Conservation (phyloP, 2,797 vertebrate genomes). For the Neostethus bicornis region DNA sequence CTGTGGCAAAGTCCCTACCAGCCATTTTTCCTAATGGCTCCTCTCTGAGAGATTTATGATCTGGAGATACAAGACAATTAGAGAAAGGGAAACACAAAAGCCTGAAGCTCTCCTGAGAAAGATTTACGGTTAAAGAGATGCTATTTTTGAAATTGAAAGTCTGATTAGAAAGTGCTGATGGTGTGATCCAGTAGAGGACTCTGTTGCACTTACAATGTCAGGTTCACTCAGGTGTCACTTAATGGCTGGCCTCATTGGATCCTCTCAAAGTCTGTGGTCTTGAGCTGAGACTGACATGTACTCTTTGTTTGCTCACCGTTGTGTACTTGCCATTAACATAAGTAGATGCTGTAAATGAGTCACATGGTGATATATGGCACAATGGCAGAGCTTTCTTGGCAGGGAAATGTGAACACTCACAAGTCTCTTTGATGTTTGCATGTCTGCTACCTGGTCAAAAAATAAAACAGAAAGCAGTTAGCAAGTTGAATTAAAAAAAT, state of each 20-base stretch:
- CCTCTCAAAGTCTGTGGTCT: slow-evolving; percentile 28
- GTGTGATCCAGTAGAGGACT: slow-evolving; percentile 47
- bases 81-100: slow-evolving; percentile 72
- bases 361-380: slow-evolving; percentile 36
- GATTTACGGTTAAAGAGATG: slow-evolving; percentile 72
- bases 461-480: slow-evolving; percentile 84
- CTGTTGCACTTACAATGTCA: slow-evolving; percentile 45
- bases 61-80: slow-evolving; percentile 75
- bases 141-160: slow-evolving; percentile 77
- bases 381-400: slow-evolving; percentile 59
- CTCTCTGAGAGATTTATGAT: slow-evolving; percentile 73
- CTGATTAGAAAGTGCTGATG: slow-evolving; percentile 73
- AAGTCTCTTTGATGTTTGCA: slow-evolving; percentile 52
- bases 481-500: too few species aligned
- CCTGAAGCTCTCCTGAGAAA: slow-evolving; percentile 46
- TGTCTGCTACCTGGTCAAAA: slow-evolving; percentile 78
- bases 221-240: slow-evolving; percentile 56
- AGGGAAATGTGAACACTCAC: background rate
- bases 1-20: slow-evolving; percentile 49
- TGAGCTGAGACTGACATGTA: slow-evolving; percentile 38
- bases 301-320: slow-evolving; percentile 54
- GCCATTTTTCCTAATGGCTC: slow-evolving; percentile 73
- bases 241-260: slow-evolving; percentile 54
- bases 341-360: slow-evolving; percentile 51
- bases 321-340: slow-evolving; percentile 35